Conservation (phyloP, 92 coral and sea anemone genomes). For the Phymanthus crucifer region DNA sequence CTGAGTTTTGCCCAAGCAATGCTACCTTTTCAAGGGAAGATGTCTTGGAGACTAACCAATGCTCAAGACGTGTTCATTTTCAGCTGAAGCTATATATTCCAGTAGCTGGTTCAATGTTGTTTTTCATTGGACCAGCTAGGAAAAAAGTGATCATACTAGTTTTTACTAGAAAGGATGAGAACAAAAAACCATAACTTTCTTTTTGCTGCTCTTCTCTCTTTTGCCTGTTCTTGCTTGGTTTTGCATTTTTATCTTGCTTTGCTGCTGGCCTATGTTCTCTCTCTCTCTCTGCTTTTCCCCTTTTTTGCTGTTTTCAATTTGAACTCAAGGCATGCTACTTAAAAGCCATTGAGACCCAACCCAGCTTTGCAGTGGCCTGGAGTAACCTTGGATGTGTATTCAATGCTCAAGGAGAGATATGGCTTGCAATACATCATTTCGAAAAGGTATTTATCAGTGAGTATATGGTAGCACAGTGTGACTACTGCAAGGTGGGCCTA, state of each 20-base stretch:
- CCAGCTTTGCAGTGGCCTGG: slow-evolving; percentile 99
- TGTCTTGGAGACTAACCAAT: slow-evolving; percentile 39
- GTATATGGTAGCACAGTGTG: too few species aligned
- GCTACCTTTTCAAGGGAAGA: slow-evolving; percentile 34
- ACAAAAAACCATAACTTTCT: slow-evolving; percentile 98
- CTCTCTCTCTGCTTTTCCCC: slow-evolving; percentile 64
- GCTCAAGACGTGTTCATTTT: slow-evolving; percentile 34
- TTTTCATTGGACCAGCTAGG: slow-evolving; percentile 39
- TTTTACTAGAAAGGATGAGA: slow-evolving; percentile 93
- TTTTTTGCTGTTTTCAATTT: slow-evolving; percentile 81
- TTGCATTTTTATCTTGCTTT: slow-evolving; percentile 67
- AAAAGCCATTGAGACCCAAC: slow-evolving; percentile 99
- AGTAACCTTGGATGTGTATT: slow-evolving; percentile 99
- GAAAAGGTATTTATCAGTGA: slow-evolving; percentile 73
- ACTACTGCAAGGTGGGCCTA: neutral
- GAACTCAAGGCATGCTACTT: slow-evolving; percentile 98
- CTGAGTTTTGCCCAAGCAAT: neutral
- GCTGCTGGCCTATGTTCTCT: slow-evolving; percentile 71
- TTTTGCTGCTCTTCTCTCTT: slow-evolving; percentile 87
- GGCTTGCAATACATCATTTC: slow-evolving; percentile 99
- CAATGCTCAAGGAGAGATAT: slow-evolving; percentile 99
- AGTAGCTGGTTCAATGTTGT: slow-evolving; percentile 27
- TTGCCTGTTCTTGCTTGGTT: slow-evolving; percentile 65
- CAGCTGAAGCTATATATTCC: slow-evolving; percentile 37
- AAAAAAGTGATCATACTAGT: slow-evolving; percentile 16